These are phyloP conservation scores for Archips crataeganus DNA, from an alignment of 2,888 invertebrate species.

Conservation along the genomic window DNA sequence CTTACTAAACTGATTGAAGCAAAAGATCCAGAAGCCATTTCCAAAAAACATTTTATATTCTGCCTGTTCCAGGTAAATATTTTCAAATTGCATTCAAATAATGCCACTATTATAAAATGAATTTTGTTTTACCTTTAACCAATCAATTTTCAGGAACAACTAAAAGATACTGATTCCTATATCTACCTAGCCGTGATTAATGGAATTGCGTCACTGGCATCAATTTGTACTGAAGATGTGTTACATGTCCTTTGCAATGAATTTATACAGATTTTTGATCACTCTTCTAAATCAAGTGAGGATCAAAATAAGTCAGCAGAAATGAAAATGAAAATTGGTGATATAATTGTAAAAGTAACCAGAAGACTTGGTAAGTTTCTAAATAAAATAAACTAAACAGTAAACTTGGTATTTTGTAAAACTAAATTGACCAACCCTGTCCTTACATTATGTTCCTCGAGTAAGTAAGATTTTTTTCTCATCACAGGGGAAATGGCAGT, in stretches of 20 bases:
- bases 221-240: conserved; percentile 88
- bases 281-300: conserved; percentile 58
- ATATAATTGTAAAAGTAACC: conserved; percentile 91
- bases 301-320: conserved; percentile 80
- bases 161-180: conserved; percentile 92
- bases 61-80: conserved; percentile 89
- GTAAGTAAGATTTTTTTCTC: conserved; percentile 22
- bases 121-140: not conserved
- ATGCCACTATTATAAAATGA: not conserved
- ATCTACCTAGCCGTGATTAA: conserved; percentile 92
- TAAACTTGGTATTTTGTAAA: no score
- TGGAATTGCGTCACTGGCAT: conserved; percentile 89
- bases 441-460: not conserved
- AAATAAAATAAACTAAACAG: not conserved
- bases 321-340: conserved; percentile 92
- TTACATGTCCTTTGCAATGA: conserved; percentile 89
- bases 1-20: conserved; percentile 90
- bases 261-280: conserved; percentile 76
- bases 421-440: not conserved
- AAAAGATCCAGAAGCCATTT: conserved; percentile 87
- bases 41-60: conserved; percentile 88
- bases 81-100: conserved; percentile 42
- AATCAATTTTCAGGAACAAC: conserved; percentile 86
- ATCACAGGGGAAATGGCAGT: conserved; percentile 89
- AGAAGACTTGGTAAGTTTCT: conserved; percentile 87